These are phyloP conservation scores for Paelopatides confundens DNA, from an alignment of 53 echinoderm and acorn worm species.

Conservation along the genomic window DNA sequence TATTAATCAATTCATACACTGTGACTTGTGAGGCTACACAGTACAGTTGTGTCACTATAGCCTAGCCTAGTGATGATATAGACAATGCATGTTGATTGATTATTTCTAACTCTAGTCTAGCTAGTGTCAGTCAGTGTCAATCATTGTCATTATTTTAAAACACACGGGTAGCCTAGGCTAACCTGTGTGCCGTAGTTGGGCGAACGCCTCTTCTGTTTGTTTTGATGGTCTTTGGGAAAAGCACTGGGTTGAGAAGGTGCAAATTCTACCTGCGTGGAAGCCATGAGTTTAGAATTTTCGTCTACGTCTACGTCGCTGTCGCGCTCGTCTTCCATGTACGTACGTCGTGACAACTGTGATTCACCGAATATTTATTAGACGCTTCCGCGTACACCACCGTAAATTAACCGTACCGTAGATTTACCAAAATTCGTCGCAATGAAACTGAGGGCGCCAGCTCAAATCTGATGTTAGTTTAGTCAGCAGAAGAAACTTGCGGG, in stretches of 20 bases:
- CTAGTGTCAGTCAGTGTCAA: not conserved
- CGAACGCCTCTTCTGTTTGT: conserved; percentile 1
- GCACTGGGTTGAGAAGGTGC: not conserved
- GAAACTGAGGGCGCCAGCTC: no score
- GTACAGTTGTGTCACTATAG: no score
- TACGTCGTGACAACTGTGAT: not conserved
- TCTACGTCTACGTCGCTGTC: not conserved
- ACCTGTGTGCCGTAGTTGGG: conserved; percentile 26
- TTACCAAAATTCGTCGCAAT: no score
- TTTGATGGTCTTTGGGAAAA: not conserved
- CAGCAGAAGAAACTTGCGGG: no score
- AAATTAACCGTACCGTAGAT: not conserved
- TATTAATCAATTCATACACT: no score
- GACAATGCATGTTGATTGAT: no score
- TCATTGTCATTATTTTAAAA: not conserved
- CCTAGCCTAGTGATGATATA: no score
- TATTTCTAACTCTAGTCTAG: no score
- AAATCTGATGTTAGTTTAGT: no score
- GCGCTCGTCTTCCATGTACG: not conserved
- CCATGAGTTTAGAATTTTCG: conserved; percentile 14
- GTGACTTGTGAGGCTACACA: no score
- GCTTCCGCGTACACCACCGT: not conserved
- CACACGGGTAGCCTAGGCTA: not conserved
- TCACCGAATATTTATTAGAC: not conserved
- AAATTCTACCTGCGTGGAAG: not conserved